Evolutionary conservation across 2,797 vertebrate species (phyloP).

Genomic region (Bradypodion ventrale): DNA sequence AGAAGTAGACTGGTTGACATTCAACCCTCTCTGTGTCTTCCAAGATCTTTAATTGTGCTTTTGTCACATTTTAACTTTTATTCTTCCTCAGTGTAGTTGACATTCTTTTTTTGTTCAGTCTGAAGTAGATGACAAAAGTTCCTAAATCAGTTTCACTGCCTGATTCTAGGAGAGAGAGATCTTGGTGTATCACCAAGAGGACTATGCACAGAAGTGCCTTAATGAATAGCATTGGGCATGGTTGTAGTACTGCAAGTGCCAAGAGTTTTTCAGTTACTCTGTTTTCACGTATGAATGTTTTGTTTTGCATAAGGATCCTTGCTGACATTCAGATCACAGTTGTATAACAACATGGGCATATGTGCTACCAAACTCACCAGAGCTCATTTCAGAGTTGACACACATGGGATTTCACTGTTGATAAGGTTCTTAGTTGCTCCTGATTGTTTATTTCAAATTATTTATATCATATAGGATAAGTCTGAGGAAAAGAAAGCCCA

Average conservation of each 20-base stretch:
- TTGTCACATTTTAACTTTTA: too few species aligned
- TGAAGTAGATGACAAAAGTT: not conserved
- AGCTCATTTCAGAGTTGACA: not conserved
- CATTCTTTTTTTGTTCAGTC: too few species aligned
- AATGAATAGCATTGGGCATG: not conserved
- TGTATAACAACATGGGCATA: not conserved
- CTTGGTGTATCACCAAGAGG: not conserved
- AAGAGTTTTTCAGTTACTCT: not conserved
- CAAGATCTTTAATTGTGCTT: too few species aligned
- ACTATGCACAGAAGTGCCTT: too few species aligned
- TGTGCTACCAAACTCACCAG: not conserved
- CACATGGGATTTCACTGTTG: not conserved
- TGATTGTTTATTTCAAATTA: not conserved
- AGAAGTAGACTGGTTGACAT: too few species aligned
- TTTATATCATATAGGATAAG: conserved; percentile 67
- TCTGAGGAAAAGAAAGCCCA: conserved; percentile 76
- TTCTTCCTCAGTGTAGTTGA: too few species aligned
- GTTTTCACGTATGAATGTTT: not conserved
- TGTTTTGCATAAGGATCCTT: not conserved
- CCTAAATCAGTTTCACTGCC: not conserved
- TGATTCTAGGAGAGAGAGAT: not conserved
- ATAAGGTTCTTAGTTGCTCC: not conserved
- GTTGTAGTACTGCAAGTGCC: not conserved
- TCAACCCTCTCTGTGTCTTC: too few species aligned
- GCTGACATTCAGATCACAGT: not conserved